Conservation (phyloP, 2,888 invertebrate genomes). For the Synergus japonicus region DNA sequence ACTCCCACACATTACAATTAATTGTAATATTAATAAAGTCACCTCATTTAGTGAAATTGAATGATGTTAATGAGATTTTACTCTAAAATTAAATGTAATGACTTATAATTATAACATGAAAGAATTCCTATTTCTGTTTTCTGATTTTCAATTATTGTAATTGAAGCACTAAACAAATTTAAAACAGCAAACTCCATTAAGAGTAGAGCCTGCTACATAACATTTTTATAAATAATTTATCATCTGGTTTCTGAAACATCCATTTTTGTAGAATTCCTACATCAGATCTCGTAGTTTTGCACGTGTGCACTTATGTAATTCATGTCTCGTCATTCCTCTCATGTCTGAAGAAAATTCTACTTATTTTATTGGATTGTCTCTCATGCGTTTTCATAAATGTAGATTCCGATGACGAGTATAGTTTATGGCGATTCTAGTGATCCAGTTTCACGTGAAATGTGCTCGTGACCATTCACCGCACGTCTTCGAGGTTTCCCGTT, state of each 20-base stretch:
- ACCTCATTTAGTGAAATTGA: no score
- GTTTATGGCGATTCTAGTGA: conserved; percentile 41
- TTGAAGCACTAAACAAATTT: conserved; percentile 33
- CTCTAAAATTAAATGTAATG: neutral
- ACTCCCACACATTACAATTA: no score
- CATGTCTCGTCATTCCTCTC: conserved; percentile 38
- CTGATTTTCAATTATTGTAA: neutral
- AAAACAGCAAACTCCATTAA: conserved; percentile 19
- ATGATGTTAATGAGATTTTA: no score
- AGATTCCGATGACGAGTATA: conserved; percentile 38
- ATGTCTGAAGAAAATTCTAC: conserved; percentile 39
- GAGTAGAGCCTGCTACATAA: conserved; percentile 22
- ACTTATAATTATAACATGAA: neutral
- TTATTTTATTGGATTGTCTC: conserved; percentile 42
- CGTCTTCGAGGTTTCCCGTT: conserved; percentile 40
- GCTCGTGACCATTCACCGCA: conserved; percentile 33
- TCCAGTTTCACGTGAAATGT: conserved; percentile 40
- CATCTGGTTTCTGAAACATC: conserved; percentile 13
- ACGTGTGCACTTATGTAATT: conserved; percentile 41
- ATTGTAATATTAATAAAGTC: no score
- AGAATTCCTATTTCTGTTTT: neutral
- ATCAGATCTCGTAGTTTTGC: conserved; percentile 32
- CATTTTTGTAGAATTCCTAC: conserved; percentile 40
- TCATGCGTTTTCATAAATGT: conserved; percentile 42
- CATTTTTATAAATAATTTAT: conserved; percentile 42